A percentile compares a stretch with the other conserved stretches of the same genome.
These are phyloP conservation scores for Menidia menidia DNA, from an alignment of 2,797 vertebrate genomes.

Conservation along the genomic window DNA sequence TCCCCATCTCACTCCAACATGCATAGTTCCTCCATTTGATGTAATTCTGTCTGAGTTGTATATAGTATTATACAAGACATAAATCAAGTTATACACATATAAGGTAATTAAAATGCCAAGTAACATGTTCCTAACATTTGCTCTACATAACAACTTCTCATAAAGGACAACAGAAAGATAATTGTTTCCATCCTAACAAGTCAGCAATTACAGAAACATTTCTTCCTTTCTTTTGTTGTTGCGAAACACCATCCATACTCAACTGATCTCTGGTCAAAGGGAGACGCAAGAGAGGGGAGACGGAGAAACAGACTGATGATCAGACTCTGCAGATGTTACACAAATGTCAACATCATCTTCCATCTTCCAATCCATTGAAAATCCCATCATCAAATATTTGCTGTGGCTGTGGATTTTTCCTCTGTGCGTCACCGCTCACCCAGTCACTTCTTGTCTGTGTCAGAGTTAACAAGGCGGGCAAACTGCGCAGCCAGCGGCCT, in stretches of 20 bases:
- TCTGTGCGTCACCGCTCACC: conserved; percentile 60
- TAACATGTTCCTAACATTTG: too few species aligned
- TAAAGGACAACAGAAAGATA: too few species aligned
- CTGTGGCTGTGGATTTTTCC: conserved; percentile 65
- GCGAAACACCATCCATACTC: neutral
- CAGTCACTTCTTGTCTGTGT: conserved; percentile 73
- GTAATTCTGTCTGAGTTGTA: neutral
- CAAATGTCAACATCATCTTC: conserved; percentile 72
- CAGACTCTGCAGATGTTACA: conserved; percentile 64
- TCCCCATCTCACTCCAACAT: too few species aligned
- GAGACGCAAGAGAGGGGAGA: neutral
- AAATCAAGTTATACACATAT: too few species aligned
- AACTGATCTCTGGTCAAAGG: conserved; percentile 16
- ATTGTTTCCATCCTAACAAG: too few species aligned
- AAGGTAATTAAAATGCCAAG: too few species aligned
- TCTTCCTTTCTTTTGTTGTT: neutral
- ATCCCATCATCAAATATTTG: conserved; percentile 85
- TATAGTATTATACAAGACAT: neutral
- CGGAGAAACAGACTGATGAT: conserved; percentile 38
- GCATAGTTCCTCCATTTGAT: too few species aligned
- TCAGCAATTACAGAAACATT: neutral
- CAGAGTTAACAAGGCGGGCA: conserved; percentile 75
- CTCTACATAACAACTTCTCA: too few species aligned
- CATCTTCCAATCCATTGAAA: conserved; percentile 70
- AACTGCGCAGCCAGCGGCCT: conserved; percentile 70